Base-by-base conservation (phyloP, 1,140 invertebrate species). In the Rhizoglyphus robini region DNA sequence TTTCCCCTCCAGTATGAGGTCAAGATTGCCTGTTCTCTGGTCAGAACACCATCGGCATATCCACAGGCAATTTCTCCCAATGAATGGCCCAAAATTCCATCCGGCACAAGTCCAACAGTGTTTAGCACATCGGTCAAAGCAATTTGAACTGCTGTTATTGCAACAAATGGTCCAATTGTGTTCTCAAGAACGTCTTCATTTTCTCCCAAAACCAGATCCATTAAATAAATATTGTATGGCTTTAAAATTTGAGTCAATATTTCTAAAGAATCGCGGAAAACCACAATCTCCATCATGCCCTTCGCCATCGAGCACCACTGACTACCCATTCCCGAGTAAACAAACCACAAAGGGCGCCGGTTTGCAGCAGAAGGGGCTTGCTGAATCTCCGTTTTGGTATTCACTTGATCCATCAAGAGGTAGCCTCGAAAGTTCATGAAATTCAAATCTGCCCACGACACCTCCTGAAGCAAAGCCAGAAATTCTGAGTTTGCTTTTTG, bases 301-400 rank as follows among this genome's bases (percentile, higher is more conserved):
- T 83, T 83, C 4, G 83, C 91, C 93, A 97, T 97, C 67, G 88
- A 90, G 48, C 84, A 79, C 94, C 93, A 98, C 78, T 98, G 94
- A 34, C 86, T 85, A 8, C 95, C 95, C 92, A 97, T 96, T 36
- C 93, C 93, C 48, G 90, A 88, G 76, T 93, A 96, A 41, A 96
- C 80, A 75, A 83, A 96, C 88, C 90, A 96, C 36, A 96, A 76
- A 0, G 91, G 91, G 23, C 87, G 81, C 23, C 47, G 3, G 27
- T 1, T 23, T 1, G 51, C 27, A 8, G 25, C 47, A 36, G 20
- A 1, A 46, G 61, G 61, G 2, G 29, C n/a, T n/a, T n/a, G 47
- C 13, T 34, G 8, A 18, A 27, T 47, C 27, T 48, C 63, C 11
- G 30, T 18, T 15, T 64, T n/a, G 5, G 63, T n/a, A 18, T 31